A percentile compares a stretch with the other conserved stretches of the same genome.
Conservation (phyloP, 2,888 invertebrate genomes). For the Apodemia mormo region DNA sequence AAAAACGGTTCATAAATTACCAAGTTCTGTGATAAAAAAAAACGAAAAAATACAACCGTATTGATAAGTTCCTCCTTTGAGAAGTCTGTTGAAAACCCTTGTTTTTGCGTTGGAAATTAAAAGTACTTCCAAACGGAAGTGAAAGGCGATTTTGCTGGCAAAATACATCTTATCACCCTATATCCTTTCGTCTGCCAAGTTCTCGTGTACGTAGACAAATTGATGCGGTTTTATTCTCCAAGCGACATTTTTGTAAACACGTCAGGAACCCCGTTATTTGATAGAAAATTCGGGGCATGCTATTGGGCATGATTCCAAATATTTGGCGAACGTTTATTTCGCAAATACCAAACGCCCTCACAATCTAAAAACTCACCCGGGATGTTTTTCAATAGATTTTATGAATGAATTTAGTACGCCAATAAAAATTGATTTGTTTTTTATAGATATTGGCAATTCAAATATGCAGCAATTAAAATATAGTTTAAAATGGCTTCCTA, state of each 20-base stretch:
- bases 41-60: too few species aligned
- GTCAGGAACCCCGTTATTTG: conserved; percentile 20
- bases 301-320: conserved; percentile 40
- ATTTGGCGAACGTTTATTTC: conserved; percentile 34
- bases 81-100: too few species aligned
- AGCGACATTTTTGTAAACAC: conserved; percentile 12
- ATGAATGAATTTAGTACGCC: conserved; percentile 3
- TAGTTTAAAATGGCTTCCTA: neutral
- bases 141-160: neutral
- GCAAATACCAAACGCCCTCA: conserved; percentile 17
- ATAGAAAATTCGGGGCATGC: conserved; percentile 31
- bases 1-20: too few species aligned
- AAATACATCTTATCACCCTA: neutral
- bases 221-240: neutral
- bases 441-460: neutral
- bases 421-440: conserved; percentile 9
- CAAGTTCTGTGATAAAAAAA: too few species aligned
- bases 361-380: conserved; percentile 24
- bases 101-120: too few species aligned
- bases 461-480: neutral
- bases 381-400: conserved; percentile 13
- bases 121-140: neutral
- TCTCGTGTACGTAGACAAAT: neutral
- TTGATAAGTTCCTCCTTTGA: too few species aligned
- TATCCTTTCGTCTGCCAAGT: neutral